phyloP scores from a whole-genome alignment of 2,113 vertebrate genomes.

The Ploceus nigricollis region DNA sequence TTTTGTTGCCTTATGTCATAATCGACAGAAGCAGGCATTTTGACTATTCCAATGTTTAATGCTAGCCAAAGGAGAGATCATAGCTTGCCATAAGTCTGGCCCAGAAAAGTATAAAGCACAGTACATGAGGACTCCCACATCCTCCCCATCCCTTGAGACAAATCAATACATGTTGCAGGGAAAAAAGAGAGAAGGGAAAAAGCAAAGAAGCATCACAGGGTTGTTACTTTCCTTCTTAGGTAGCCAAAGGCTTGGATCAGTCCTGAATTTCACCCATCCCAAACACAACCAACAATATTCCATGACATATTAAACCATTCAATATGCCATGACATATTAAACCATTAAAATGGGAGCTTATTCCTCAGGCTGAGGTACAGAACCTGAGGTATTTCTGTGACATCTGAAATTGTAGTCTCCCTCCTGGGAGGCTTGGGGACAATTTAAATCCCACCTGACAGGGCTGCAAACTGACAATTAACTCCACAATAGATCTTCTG shows the following conservation, averaged over 20 bases:
- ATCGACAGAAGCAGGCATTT: not conserved
- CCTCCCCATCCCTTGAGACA: not conserved
- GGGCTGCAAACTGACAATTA: not conserved
- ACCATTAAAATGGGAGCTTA: not conserved
- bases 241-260: not conserved
- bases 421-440: not conserved
- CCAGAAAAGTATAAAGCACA: not conserved
- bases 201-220: not conserved
- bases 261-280: not conserved
- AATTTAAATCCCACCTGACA: not conserved
- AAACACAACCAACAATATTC: not conserved
- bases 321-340: not conserved
- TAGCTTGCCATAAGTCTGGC: not conserved
- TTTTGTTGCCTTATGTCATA: not conserved
- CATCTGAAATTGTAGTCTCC: not conserved
- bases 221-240: not conserved
- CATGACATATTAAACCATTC: not conserved
- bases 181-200: not conserved
- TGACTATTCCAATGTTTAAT: not conserved
- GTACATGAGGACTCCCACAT: rapidly evolving
- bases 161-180: not conserved
- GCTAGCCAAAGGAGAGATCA: not conserved
- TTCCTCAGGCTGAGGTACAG: not conserved
- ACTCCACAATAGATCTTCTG: not conserved
- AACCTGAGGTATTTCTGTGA: not conserved